Percentiles rank a stretch among this genome's conserved stretches.
phyloP scores from a whole-genome alignment of 2,797 vertebrate genomes.

The Anguilla megastoma region DNA sequence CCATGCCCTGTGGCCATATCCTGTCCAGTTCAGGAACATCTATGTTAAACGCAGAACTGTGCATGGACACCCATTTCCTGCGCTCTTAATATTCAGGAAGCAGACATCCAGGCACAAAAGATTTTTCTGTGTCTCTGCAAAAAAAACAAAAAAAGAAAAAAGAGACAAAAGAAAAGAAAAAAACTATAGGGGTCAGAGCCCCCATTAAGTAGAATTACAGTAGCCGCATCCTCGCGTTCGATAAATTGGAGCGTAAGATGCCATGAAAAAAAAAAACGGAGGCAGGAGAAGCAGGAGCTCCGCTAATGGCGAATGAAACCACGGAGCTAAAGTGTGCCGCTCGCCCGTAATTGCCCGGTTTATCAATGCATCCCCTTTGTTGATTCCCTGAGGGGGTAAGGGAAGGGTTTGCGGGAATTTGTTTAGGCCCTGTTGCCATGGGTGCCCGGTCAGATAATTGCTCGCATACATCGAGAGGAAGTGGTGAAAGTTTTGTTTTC shows the following conservation, averaged over 20 bases:
- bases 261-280: conserved; percentile 29
- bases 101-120: not conserved
- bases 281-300: not conserved
- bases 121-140: not conserved
- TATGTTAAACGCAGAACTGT: not conserved
- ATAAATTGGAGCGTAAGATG: conserved; percentile 50
- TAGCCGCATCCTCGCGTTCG: conserved; percentile 53
- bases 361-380: conserved; percentile 34
- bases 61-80: not conserved
- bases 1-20: not conserved
- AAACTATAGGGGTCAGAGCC: conserved; percentile 47
- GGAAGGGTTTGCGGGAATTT: conserved; percentile 39
- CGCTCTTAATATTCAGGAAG: not conserved
- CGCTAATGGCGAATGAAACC: conserved; percentile 10
- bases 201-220: conserved; percentile 60
- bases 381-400: conserved; percentile 24
- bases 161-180: not conserved
- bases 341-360: conserved; percentile 42
- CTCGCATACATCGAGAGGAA: conserved; percentile 34
- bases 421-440: conserved; percentile 12
- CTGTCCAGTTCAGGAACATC: not conserved
- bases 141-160: not conserved
- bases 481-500: conserved; percentile 33
- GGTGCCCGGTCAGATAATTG: conserved; percentile 40
- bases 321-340: conserved; percentile 12